Evolutionary conservation across 2,888 invertebrate genomes (phyloP).

Genomic region (Romanomermis culicivorax): DNA sequence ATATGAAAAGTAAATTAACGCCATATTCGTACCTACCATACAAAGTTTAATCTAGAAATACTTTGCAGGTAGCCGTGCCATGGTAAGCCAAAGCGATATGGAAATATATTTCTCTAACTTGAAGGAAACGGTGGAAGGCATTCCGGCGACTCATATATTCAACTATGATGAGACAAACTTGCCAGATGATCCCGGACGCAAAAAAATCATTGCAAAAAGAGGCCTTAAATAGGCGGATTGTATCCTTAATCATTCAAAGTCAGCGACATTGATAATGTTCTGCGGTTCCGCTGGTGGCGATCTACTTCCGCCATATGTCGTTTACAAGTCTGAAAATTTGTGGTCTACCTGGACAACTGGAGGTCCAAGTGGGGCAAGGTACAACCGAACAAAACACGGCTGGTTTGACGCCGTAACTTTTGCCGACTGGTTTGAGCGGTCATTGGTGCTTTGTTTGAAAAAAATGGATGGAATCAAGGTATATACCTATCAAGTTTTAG

Average conservation of each 20-base stretch:
- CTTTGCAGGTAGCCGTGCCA: too few relatives aligned
- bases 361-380: slow-evolving; percentile 22
- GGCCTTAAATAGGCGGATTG: slow-evolving; percentile 28
- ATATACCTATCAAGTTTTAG: too few relatives aligned
- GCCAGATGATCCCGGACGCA: slow-evolving; percentile 26
- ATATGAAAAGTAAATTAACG: too few relatives aligned
- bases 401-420: neutral
- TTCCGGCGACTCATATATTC: slow-evolving; percentile 17
- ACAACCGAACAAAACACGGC: neutral
- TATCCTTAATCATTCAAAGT: slow-evolving; percentile 27
- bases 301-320: slow-evolving; percentile 29
- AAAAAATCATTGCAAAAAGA: slow-evolving; percentile 18
- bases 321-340: slow-evolving; percentile 30
- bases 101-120: slow-evolving; percentile 7
- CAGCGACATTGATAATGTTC: slow-evolving; percentile 27
- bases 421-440: neutral
- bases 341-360: slow-evolving; percentile 29
- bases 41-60: too few relatives aligned
- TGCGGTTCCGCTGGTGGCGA: slow-evolving; percentile 27
- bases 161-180: slow-evolving; percentile 29
- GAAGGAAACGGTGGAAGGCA: slow-evolving; percentile 3
- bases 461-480: too few relatives aligned
- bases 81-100: too few relatives aligned
- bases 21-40: too few relatives aligned
- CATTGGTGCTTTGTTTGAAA: neutral